phyloP scores from a whole-genome alignment of 2,797 vertebrate genomes.

The Channa striata region DNA sequence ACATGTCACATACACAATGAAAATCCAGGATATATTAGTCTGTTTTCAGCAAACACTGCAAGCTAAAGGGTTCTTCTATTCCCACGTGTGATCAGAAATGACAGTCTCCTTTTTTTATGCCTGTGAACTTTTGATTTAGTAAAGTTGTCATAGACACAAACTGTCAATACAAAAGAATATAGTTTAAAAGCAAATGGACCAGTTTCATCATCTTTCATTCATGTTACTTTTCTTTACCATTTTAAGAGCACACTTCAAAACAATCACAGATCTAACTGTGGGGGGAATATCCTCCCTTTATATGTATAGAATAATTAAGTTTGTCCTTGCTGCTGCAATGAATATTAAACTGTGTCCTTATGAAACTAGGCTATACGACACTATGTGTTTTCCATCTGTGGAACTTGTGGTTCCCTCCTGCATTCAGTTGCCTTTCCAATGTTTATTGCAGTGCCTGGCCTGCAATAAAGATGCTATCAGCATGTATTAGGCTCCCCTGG shows the following conservation, averaged over 20 bases:
- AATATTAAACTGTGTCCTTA: conserved; percentile 28
- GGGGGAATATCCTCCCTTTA: conserved; percentile 13
- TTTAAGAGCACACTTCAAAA: neutral
- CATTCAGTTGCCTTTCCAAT: conserved; percentile 31
- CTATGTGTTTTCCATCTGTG: conserved; percentile 23
- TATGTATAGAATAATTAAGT: conserved; percentile 29
- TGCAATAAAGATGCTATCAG: conserved; percentile 44
- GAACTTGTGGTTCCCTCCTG: conserved; percentile 29
- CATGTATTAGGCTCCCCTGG: conserved; percentile 4
- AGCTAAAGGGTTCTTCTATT: neutral
- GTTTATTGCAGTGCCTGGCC: neutral
- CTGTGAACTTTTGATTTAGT: neutral
- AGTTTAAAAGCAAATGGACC: neutral
- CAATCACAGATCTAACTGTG: conserved; percentile 3
- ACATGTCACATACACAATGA: conserved; percentile 31
- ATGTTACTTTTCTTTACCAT: conserved; percentile 3
- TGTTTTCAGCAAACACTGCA: conserved; percentile 17
- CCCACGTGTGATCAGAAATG: neutral
- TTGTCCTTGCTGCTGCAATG: neutral
- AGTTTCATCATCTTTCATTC: conserved; percentile 1
- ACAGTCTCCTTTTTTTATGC: neutral
- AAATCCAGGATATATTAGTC: conserved; percentile 19
- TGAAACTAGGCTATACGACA: neutral
- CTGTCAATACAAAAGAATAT: neutral
- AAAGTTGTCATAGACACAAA: neutral